These are phyloP conservation scores for Monomorium pharaonis DNA, from an alignment of 1,140 invertebrate genomes.

Conservation along the genomic window DNA sequence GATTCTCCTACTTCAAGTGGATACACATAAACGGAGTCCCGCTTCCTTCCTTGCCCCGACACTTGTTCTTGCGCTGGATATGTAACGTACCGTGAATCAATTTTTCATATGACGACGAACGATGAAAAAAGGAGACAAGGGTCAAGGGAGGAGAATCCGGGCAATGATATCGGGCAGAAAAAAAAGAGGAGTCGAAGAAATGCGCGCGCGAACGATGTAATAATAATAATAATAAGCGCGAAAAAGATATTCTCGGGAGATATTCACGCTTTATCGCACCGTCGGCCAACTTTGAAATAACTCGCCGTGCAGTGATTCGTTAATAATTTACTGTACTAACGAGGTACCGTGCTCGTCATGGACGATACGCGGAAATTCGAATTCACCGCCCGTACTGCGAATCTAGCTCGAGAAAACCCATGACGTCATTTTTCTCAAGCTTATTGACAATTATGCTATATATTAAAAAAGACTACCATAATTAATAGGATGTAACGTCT, in stretches of 20 bases:
- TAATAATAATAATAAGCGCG: too few species aligned
- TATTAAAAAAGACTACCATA: neutral
- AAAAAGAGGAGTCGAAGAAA: constrained; percentile 35
- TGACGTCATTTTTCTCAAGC: neutral
- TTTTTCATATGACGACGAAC: constrained; percentile 63
- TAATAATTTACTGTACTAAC: constrained; percentile 27
- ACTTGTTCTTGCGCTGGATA: constrained; percentile 60
- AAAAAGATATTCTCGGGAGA: neutral
- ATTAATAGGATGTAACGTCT: neutral
- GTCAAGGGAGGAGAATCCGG: neutral
- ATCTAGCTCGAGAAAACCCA: neutral
- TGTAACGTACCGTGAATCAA: constrained; percentile 71
- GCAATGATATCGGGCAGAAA: neutral
- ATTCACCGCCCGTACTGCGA: neutral
- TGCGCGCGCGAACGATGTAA: constrained; percentile 35
- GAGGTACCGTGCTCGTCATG: neutral
- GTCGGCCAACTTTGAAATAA: constrained; percentile 72
- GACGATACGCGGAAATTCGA: neutral
- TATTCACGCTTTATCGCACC: constrained; percentile 73
- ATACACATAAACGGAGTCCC: constrained; percentile 56
- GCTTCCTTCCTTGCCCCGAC: constrained; percentile 60
- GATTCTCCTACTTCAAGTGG: constrained; percentile 62
- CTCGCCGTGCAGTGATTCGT: constrained; percentile 68
- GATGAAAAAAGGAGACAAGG: constrained; percentile 42
- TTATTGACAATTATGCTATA: neutral